Evolutionary conservation across 1,140 invertebrate species (phyloP).

Genomic region (Harlomillsia oculata): DNA sequence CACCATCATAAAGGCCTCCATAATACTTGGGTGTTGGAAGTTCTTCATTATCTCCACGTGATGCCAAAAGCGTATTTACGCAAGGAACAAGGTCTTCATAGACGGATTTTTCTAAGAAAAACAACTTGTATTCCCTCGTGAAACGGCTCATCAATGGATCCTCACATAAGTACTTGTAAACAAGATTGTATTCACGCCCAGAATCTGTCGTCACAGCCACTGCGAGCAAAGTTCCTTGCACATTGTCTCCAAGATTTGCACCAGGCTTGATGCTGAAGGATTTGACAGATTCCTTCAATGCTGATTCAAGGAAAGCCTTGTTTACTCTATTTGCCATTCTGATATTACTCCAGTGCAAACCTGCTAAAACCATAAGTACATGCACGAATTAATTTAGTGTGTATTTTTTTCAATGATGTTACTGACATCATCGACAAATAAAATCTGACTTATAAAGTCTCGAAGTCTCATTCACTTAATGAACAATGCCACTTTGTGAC

Average conservation of each 20-base stretch:
- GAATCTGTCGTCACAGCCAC: constrained; percentile 7
- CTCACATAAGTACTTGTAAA: constrained; percentile 7
- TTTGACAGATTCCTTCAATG: neutral
- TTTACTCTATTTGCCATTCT: neutral
- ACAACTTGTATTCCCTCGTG: neutral
- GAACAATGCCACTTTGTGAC: no score
- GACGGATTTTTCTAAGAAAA: constrained; percentile 1
- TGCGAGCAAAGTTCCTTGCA: constrained; percentile 5
- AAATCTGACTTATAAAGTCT: no score
- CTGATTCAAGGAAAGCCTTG: neutral
- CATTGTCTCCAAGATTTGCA: constrained; percentile 14
- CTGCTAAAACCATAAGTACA: no score
- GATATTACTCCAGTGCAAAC: no score
- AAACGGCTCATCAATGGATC: neutral
- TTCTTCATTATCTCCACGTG: neutral
- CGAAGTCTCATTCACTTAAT: no score
- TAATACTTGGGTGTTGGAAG: constrained; percentile 22
- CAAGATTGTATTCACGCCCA: constrained; percentile 6
- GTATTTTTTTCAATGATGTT: no score
- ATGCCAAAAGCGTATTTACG: neutral
- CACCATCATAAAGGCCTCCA: constrained; percentile 18
- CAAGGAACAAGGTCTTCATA: neutral
- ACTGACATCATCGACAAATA: no score
- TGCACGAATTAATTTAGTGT: no score
- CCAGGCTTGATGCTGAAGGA: constrained; percentile 4